Evolutionary conservation across 2,113 vertebrate species (phyloP), one percentile per base, ranked within the genome.

Genomic region (Pipa parva): DNA sequence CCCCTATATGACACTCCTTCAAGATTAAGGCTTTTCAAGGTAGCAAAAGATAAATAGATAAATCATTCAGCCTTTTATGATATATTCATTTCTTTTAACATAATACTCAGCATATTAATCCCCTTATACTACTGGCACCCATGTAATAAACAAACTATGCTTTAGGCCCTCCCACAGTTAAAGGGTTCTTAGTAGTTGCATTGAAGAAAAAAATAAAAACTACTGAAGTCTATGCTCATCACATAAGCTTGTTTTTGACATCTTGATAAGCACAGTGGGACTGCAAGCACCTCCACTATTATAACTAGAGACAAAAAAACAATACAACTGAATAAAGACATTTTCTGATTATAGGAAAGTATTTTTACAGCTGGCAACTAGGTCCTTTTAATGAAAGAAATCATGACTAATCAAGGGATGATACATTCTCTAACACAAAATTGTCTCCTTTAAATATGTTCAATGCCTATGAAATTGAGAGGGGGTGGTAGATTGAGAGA

Each of bases 251-350:
- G 9, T n/a, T 17, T n/a, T 31, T 46, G 37, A 46, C 63, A 55
- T 51, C 63, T 12, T 56, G 49, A 21, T 50, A 17, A 21, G 7
- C 10, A 49, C 22, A 31, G 12, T 13, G 21, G 25, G 27, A 21
- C 2, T 37, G 5, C 33, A 51, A 48, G 49, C 62, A 29, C 10
- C 27, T 45, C 3, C 13, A 12, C 24, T 22, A 59, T 39, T 24
- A 11, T 15, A n/a, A 25, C 5, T 46, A 46, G 3, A 7, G 70
- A 55, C 65, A 75, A 74, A 78, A 63, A 33, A 69, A 78, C 72
- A n/a, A 33, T 71, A 78, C 72, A n/a, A 11, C 73, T 76, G 48
- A 20, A 67, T 55, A 80, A 76, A 57, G 15, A 77, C 27, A 39
- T 52, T 71, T 39, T 65, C 77, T 72, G 70, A 75, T 21, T 27